A percentile compares a stretch with the other conserved stretches of the same genome.
Evolutionary conservation across 2,113 vertebrate genomes (phyloP).

Genomic region (Tricholaema leucomelas): DNA sequence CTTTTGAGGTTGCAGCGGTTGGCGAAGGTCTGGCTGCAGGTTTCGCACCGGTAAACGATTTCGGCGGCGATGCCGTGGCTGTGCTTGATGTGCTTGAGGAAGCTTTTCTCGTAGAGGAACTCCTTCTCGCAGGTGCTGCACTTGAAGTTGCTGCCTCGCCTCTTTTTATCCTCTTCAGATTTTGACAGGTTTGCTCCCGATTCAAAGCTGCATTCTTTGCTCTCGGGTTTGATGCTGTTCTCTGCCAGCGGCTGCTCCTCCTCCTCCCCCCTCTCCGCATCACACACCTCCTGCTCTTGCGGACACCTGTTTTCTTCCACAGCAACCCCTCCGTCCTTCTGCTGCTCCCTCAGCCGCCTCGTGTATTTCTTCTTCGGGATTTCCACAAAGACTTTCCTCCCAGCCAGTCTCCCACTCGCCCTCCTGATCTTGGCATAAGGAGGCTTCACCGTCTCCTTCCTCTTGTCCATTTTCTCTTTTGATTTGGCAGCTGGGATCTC

Average conservation of each 20-base stretch:
- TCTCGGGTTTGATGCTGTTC: constrained; percentile 15
- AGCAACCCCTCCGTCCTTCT: constrained; percentile 40
- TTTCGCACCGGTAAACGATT: constrained; percentile 85
- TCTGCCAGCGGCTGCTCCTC: not conserved
- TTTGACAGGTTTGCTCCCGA: not conserved
- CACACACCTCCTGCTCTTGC: not conserved
- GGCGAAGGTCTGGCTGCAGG: constrained; percentile 91
- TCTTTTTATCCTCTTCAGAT: constrained; percentile 57
- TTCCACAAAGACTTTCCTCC: constrained; percentile 81
- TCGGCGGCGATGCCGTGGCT: constrained; percentile 85
- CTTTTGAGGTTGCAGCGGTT: constrained; percentile 96
- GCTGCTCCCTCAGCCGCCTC: constrained; percentile 70
- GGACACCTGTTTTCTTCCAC: not conserved
- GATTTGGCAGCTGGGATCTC: constrained; percentile 17
- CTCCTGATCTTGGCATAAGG: constrained; percentile 72
- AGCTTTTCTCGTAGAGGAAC: constrained; percentile 81
- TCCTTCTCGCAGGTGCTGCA: constrained; percentile 78
- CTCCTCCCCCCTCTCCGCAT: not conserved
- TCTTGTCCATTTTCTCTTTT: constrained; percentile 60
- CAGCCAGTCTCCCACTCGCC: constrained; percentile 78
- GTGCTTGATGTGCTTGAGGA: constrained; percentile 78
- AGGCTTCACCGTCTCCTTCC: constrained; percentile 66
- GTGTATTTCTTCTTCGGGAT: constrained; percentile 82
- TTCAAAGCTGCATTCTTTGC: constrained; percentile 29
- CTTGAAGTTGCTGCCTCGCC: constrained; percentile 74